Evolutionary conservation across 2,888 invertebrate genomes (phyloP).

Genomic region (Cantharis rufa): DNA sequence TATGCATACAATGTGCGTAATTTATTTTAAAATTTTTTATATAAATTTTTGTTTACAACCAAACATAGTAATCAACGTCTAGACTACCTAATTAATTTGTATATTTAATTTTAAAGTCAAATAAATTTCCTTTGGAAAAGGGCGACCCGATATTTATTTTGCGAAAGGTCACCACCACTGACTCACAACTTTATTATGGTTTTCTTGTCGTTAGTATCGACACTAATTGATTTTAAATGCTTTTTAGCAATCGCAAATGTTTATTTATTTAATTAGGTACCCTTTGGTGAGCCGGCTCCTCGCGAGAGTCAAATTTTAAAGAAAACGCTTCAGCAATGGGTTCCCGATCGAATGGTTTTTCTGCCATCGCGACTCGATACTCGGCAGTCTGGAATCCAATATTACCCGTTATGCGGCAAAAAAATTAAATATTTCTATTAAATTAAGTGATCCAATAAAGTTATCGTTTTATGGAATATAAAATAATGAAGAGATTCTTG

Average conservation of each 20-base stretch:
- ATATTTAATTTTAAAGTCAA: conserved; percentile 16
- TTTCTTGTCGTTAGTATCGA: not conserved
- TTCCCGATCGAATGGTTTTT: not conserved
- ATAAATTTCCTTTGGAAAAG: conserved; percentile 17
- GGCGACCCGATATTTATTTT: conserved; percentile 3
- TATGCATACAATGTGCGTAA: conserved; percentile 16
- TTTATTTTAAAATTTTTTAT: not conserved
- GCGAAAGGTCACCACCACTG: conserved; percentile 16
- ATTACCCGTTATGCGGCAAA: not conserved
- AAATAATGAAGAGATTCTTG: not conserved
- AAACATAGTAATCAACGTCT: conserved; percentile 3
- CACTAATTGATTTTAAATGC: not conserved
- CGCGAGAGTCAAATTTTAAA: not conserved
- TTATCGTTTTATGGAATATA: not conserved
- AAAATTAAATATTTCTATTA: not conserved
- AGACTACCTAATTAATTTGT: conserved; percentile 25
- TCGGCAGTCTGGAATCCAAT: not conserved
- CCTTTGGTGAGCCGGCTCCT: not conserved
- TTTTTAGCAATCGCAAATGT: not conserved
- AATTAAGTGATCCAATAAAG: not conserved
- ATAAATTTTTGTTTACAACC: not conserved
- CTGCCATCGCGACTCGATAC: not conserved
- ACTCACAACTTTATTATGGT: conserved; percentile 5
- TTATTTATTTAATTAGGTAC: not conserved
- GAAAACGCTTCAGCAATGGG: not conserved